Evolutionary conservation across 1,140 invertebrate genomes (phyloP).

Genomic region (Drosophila insularis): DNA sequence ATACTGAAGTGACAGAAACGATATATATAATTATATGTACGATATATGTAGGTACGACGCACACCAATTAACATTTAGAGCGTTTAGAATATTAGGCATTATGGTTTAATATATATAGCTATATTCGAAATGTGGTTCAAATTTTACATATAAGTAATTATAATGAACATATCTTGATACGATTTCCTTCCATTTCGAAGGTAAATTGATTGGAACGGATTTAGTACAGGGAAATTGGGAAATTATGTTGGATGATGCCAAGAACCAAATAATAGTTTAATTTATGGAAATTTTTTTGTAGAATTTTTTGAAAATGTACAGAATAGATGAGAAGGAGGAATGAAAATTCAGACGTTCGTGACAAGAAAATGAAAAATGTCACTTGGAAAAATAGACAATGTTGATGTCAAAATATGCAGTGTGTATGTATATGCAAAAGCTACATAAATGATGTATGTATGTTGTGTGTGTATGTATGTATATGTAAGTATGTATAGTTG

Average conservation of each 20-base stretch:
- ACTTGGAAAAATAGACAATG: slow-evolving; percentile 18
- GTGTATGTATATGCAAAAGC: not conserved
- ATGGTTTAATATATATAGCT: slow-evolving; percentile 7
- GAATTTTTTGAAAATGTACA: slow-evolving; percentile 45
- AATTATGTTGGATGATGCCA: not conserved
- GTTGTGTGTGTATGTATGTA: not conserved
- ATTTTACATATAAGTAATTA: slow-evolving; percentile 56
- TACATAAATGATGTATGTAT: slow-evolving; percentile 13
- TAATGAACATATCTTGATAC: not conserved
- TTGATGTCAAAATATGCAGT: slow-evolving; percentile 18
- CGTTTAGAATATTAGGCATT: slow-evolving; percentile 51
- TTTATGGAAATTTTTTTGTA: slow-evolving; percentile 5
- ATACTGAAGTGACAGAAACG: slow-evolving; percentile 48
- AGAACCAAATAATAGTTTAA: not conserved
- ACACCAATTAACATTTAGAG: slow-evolving; percentile 81
- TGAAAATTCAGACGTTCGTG: slow-evolving; percentile 2
- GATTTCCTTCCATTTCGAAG: not conserved
- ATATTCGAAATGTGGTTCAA: slow-evolving; percentile 35
- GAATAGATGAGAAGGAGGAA: not conserved
- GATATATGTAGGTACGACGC: slow-evolving; percentile 52
- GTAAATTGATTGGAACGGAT: not conserved
- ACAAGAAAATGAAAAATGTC: slow-evolving; percentile 9
- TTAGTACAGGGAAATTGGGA: not conserved
- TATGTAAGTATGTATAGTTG: slow-evolving; percentile 21
- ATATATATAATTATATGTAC: slow-evolving; percentile 36